These are phyloP conservation scores for Calycopis cecrops DNA, from an alignment of 1,140 invertebrate species.

Conservation along the genomic window DNA sequence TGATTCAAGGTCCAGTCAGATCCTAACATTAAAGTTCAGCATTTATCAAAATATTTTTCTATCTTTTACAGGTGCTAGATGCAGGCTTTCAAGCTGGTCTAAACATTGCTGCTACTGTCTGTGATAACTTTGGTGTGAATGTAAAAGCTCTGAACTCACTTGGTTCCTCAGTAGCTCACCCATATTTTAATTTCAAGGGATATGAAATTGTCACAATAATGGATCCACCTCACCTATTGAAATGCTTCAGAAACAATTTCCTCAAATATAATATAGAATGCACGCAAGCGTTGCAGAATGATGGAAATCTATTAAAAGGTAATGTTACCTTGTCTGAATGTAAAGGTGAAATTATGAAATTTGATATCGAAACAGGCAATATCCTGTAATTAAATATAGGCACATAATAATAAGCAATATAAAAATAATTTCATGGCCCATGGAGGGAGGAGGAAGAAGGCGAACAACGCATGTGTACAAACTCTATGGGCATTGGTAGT, in stretches of 20 bases:
- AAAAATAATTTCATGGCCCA: no score
- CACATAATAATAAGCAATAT: no score
- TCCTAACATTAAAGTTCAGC: neutral
- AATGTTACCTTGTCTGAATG: no score
- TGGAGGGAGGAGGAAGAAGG: no score
- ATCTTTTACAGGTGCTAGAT: neutral
- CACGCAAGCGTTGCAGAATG: no score
- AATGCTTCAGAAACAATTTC: conserved; percentile 17
- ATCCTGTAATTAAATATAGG: no score
- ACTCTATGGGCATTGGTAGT: no score
- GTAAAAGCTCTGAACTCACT: conserved; percentile 26
- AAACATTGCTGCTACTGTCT: conserved; percentile 14
- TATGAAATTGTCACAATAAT: conserved; percentile 21
- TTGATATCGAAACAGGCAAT: no score
- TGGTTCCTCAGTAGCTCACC: conserved; percentile 15
- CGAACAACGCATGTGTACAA: no score
- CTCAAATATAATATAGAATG: conserved; percentile 24
- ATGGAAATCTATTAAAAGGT: no score
- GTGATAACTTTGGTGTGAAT: conserved; percentile 26
- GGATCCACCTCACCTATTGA: conserved; percentile 22
- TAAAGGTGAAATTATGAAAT: no score
- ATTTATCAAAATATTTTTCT: neutral
- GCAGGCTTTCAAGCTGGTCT: neutral
- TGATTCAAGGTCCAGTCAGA: neutral
- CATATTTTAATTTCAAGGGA: conserved; percentile 4